Conservation (phyloP, 2,113 vertebrate species). For the Dasyprocta punctata region DNA sequence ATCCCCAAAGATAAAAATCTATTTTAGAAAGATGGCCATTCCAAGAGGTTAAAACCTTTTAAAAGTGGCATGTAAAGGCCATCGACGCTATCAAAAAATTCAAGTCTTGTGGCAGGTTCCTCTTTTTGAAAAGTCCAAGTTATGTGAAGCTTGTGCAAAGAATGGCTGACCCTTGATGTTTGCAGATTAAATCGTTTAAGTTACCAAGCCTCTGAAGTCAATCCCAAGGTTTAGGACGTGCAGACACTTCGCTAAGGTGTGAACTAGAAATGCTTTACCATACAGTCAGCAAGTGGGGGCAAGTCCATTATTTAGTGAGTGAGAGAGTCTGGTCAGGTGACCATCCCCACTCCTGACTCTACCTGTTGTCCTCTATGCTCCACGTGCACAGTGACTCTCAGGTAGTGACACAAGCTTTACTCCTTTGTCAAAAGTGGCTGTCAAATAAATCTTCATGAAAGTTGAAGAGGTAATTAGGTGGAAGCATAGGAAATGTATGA, state of each 20-base stretch:
- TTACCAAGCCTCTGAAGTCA: neutral
- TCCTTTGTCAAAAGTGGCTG: constrained; percentile 34
- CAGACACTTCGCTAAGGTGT: neutral
- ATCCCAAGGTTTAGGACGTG: neutral
- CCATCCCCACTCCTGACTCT: neutral
- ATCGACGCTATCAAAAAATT: constrained; percentile 10
- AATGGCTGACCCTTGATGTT: neutral
- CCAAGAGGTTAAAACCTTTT: neutral
- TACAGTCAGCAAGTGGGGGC: neutral
- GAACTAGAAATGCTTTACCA: neutral
- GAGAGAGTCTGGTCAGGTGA: neutral
- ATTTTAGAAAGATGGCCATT: neutral
- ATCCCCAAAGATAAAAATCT: neutral
- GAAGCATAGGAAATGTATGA: constrained; percentile 6
- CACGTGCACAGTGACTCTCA: neutral
- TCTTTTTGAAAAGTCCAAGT: neutral
- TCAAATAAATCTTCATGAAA: neutral
- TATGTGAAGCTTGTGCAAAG: constrained; percentile 11
- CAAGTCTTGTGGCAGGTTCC: neutral
- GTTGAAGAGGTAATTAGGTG: neutral
- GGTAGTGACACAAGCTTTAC: neutral
- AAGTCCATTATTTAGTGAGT: neutral
- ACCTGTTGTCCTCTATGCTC: neutral
- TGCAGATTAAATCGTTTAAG: constrained; percentile 33
- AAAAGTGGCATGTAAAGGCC: neutral